Evolutionary conservation across 2,113 vertebrate genomes (phyloP).

Genomic region (Galbula dea): DNA sequence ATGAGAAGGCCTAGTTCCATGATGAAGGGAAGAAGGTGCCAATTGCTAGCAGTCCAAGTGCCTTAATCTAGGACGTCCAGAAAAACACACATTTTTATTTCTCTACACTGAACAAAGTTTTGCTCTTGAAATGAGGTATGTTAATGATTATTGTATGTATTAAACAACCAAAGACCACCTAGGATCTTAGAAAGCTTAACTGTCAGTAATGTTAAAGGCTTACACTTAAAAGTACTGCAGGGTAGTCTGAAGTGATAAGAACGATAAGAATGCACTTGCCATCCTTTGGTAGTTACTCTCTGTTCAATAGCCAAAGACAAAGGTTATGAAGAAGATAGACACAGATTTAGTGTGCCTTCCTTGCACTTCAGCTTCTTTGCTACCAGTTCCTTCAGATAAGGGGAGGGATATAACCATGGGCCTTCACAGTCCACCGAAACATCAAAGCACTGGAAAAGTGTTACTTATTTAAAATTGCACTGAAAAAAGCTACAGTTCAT

Average conservation of each 20-base stretch:
- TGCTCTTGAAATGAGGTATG: not conserved
- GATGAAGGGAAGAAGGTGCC: not conserved
- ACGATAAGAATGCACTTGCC: rapidly evolving
- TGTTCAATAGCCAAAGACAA: not conserved
- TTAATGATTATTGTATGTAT: not conserved
- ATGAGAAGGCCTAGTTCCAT: not conserved
- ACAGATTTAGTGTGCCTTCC: not conserved
- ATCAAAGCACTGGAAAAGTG: not conserved
- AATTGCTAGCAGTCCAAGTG: not conserved
- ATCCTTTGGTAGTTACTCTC: not conserved
- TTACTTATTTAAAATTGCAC: not conserved
- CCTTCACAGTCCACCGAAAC: not conserved
- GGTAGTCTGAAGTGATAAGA: not conserved
- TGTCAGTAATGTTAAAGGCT: not conserved
- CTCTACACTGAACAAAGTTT: not conserved
- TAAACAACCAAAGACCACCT: not conserved
- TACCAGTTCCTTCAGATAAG: not conserved
- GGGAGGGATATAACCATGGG: not conserved
- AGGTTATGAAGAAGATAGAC: not conserved
- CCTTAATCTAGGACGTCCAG: not conserved
- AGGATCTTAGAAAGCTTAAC: not conserved
- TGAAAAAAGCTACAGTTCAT: not conserved
- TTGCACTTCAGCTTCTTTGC: not conserved
- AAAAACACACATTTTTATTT: not conserved
- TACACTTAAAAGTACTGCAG: not conserved